Base-by-base conservation (phyloP, 64 coral and sea anemone species). In the Porites australiensis region DNA sequence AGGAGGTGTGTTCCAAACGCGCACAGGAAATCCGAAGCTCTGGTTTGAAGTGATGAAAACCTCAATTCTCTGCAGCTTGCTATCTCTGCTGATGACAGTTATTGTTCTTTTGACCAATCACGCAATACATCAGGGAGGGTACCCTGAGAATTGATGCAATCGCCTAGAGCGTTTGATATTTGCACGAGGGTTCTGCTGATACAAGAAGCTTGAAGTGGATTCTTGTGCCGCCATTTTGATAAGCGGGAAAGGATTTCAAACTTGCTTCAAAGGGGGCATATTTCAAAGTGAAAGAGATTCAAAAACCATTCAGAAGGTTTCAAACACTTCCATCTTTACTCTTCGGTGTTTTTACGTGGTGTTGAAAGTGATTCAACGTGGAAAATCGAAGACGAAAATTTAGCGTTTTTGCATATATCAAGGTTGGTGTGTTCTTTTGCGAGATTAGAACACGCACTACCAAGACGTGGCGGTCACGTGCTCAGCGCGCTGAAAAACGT, bases 401-500 rank as follows among this genome's bases (percentile, higher is more conserved):
- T 77, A 88, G 83, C 87, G 83, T 91, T 76, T 97, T 94, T 97
- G 95, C 95, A 97, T 97, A 97, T 91, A 97, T 97, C 95, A 97
- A 97, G 92, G 77, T 76, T 94, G 87, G 62, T 89, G 95, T 94
- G 95, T 97, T 96, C 95, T 89, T 94, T 89, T 87, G 83, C 91
- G 95, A 90, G 88, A 94, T 95, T 97, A 97, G 95, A 97, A 97
- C 95, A 97, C 95, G 95, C 90, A 93, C 95, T 57, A 92, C 90
- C 95, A 89, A 97, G 95, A 97, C 95, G 95, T 97, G 95, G 95
- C 95, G 95, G 95, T 97, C 95, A 97, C 95, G 95, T 97, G 95
- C 86, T 97, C 87, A 54, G 50, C 87, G 74, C 88, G 89, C 82
- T 87, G 82, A 97, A 97, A 96, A 95, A 96, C 80, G 64, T 90